Percentiles rank a stretch among this genome's conserved stretches.
Evolutionary conservation across 1,140 invertebrate genomes (phyloP).

Genomic region (Ceratina japonica): DNA sequence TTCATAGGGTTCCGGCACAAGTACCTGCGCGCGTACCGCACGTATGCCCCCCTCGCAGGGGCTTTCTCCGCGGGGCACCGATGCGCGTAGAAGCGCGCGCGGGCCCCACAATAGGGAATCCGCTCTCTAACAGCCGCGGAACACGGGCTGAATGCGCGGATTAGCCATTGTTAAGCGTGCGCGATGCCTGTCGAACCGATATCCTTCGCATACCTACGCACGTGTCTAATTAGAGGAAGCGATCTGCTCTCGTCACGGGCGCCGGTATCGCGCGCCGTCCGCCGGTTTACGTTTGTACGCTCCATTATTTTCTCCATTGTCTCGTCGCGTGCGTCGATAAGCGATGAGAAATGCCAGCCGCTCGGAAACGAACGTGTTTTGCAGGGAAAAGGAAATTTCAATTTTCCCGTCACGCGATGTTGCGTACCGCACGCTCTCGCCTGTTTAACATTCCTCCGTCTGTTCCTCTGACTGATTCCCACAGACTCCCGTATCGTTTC

Average conservation of each 20-base stretch:
- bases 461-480: too few relatives aligned
- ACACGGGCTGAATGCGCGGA: not conserved
- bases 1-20: conserved; percentile 43
- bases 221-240: conserved; percentile 61
- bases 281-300: not conserved
- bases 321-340: not conserved
- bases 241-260: conserved; percentile 35
- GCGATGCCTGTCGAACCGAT: conserved; percentile 35
- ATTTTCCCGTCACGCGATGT: not conserved
- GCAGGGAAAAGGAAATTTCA: not conserved
- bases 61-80: conserved; percentile 40
- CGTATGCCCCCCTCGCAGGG: conserved; percentile 4
- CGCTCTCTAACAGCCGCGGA: conserved; percentile 60
- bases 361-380: not conserved
- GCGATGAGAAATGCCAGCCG: not conserved
- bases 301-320: conserved; percentile 20
- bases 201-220: conserved; percentile 43
- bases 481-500: too few relatives aligned
- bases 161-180: conserved; percentile 60
- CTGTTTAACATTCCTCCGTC: not conserved
- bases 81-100: not conserved
- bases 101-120: conserved; percentile 51
- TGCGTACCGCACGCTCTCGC: not conserved
- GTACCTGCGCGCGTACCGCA: conserved; percentile 50
- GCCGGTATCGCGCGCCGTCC: not conserved